These are phyloP conservation scores for Melierax canorus DNA, from an alignment of 2,113 vertebrate genomes.

Conservation along the genomic window DNA sequence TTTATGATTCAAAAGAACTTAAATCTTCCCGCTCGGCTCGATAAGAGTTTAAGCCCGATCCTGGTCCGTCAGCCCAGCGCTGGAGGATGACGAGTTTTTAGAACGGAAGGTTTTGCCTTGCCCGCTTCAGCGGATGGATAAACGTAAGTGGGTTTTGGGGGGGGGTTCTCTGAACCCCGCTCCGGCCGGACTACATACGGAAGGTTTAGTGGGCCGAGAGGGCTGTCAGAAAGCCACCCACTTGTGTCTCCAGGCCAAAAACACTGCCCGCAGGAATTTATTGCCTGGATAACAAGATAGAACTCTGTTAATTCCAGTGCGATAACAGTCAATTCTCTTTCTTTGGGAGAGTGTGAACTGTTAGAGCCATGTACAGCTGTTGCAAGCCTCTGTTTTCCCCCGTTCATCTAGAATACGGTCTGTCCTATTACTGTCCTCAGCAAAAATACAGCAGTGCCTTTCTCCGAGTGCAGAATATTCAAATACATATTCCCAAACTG, in stretches of 20 bases:
- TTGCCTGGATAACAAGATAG: slow-evolving; percentile 24
- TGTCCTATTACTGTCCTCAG: background rate
- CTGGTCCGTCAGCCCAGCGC: no score
- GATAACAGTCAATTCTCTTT: background rate
- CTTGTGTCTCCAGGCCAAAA: background rate
- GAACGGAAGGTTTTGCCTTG: background rate
- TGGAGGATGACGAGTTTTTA: background rate
- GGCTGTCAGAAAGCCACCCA: background rate
- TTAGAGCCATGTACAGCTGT: background rate
- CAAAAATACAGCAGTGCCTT: background rate
- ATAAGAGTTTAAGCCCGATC: no score
- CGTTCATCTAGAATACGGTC: accelerated
- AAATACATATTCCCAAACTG: background rate
- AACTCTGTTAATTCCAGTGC: background rate
- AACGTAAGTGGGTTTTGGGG: background rate
- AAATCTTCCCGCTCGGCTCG: no score
- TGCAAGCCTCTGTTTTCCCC: background rate
- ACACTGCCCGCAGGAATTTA: background rate
- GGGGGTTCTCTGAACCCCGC: background rate
- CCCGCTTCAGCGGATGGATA: background rate
- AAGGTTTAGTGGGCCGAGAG: background rate
- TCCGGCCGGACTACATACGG: background rate
- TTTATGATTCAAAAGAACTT: no score
- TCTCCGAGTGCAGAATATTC: background rate
- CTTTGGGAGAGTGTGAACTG: background rate